Conservation (phyloP, 2,113 vertebrate species). For the Ochotona princeps region DNA sequence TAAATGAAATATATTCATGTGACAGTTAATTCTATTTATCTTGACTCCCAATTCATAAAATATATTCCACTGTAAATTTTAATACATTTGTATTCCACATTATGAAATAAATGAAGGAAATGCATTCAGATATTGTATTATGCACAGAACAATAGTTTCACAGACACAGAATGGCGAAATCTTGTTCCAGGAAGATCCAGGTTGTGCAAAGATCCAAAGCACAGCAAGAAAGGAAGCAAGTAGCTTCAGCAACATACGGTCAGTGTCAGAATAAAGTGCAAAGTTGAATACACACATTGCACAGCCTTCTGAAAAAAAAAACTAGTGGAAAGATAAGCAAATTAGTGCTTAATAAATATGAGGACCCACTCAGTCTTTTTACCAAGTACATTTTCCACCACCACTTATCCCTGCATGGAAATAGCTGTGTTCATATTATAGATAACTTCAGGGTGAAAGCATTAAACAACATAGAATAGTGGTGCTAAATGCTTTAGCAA, state of each 20-base stretch:
- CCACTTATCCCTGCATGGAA: neutral
- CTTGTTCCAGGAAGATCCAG: neutral
- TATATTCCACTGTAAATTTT: neutral
- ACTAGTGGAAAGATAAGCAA: neutral
- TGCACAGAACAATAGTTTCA: neutral
- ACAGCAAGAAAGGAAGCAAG: neutral
- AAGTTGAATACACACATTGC: neutral
- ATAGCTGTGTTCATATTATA: neutral
- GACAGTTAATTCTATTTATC: neutral
- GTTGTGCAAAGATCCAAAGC: neutral
- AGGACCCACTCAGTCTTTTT: neutral
- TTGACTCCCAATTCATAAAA: neutral
- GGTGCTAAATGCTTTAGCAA: neutral
- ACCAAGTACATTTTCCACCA: neutral
- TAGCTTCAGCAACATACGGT: neutral
- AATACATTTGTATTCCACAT: neutral
- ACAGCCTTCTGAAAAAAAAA: neutral
- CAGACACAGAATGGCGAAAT: neutral
- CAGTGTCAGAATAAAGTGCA: neutral
- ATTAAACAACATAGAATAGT: neutral
- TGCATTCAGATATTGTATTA: neutral
- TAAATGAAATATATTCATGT: neutral
- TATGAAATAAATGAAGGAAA: neutral
- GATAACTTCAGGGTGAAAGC: neutral
- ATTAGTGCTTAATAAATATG: neutral